Percentiles rank a stretch among this genome's conserved stretches.
Conservation (phyloP, 2,113 vertebrate species). For the Pangasianodon gigas region DNA sequence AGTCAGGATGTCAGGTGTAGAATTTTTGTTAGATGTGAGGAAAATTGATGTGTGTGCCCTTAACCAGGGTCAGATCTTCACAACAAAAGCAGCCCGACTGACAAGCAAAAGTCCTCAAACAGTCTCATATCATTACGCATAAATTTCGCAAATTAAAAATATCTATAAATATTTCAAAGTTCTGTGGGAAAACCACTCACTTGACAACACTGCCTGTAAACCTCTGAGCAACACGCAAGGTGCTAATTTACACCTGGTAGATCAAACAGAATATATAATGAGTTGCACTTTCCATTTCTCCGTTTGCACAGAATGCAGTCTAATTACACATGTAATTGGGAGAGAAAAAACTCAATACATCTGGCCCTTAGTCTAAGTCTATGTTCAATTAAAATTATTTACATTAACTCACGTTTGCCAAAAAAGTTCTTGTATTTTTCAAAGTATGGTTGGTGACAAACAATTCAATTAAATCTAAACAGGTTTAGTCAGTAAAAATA, state of each 20-base stretch:
- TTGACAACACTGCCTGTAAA: background rate
- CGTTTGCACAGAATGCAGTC: background rate
- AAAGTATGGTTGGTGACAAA: background rate
- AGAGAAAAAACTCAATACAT: background rate
- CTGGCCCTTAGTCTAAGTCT: background rate
- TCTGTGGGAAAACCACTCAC: background rate
- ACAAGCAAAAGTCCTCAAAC: background rate
- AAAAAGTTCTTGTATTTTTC: background rate
- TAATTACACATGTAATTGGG: background rate
- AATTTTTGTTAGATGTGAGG: background rate
- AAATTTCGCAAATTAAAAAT: background rate
- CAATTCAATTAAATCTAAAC: background rate
- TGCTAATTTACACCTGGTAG: conserved; percentile 9
- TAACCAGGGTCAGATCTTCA: background rate
- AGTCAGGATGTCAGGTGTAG: background rate
- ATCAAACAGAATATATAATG: conserved; percentile 14
- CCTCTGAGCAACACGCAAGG: background rate
- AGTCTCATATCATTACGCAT: background rate
- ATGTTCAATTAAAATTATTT: background rate
- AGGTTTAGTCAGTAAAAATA: background rate
- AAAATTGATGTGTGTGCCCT: background rate
- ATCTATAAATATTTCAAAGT: background rate
- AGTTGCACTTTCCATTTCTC: background rate
- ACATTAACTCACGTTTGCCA: background rate
- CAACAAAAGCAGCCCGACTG: background rate